A percentile compares a stretch with the other conserved stretches of the same genome.
These are phyloP conservation scores for Umimayanthus kanabou DNA, from an alignment of 92 coral and sea anemone genomes.

Conservation along the genomic window DNA sequence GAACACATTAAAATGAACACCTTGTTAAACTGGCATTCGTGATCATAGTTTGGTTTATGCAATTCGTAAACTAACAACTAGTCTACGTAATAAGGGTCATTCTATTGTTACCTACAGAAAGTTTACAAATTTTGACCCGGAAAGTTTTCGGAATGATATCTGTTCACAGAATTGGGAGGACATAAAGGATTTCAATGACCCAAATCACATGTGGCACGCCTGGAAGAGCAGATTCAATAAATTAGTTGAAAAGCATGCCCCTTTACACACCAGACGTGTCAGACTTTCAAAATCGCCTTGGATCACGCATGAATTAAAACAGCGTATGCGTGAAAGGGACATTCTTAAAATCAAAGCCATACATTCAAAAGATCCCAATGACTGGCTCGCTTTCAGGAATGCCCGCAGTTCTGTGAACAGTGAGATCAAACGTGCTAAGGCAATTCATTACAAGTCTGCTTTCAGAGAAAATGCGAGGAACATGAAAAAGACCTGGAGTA, in stretches of 20 bases:
- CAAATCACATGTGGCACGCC: constrained; percentile 54
- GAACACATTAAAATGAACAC: too few species aligned
- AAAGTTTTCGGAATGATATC: constrained; percentile 42
- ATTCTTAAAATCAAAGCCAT: constrained; percentile 32
- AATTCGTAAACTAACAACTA: too few species aligned
- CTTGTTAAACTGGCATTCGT: too few species aligned
- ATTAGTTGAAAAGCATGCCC: constrained; percentile 52
- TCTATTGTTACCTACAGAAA: constrained; percentile 45
- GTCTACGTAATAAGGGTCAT: too few species aligned
- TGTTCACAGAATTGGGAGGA: constrained; percentile 52
- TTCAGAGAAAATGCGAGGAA: too few species aligned
- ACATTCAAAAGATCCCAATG: constrained; percentile 27
- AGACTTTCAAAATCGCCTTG: constrained; percentile 46
- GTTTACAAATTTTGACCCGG: constrained; percentile 43
- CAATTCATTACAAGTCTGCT: too few species aligned
- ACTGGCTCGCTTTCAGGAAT: constrained; percentile 40
- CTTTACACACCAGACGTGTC: constrained; percentile 47
- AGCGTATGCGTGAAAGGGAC: constrained; percentile 34
- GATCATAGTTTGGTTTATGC: too few species aligned
- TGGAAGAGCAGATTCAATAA: constrained; percentile 43
- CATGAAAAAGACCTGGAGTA: too few species aligned
- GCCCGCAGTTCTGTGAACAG: too few species aligned
- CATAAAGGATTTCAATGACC: constrained; percentile 44
- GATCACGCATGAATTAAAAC: constrained; percentile 49
- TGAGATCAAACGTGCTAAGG: too few species aligned